Evolutionary conservation across 30 jellyfish, hydroid and myxozoan genomes (phyloP), one percentile per base, ranked within the genome.

Genomic region (Euphysa ruthae): DNA sequence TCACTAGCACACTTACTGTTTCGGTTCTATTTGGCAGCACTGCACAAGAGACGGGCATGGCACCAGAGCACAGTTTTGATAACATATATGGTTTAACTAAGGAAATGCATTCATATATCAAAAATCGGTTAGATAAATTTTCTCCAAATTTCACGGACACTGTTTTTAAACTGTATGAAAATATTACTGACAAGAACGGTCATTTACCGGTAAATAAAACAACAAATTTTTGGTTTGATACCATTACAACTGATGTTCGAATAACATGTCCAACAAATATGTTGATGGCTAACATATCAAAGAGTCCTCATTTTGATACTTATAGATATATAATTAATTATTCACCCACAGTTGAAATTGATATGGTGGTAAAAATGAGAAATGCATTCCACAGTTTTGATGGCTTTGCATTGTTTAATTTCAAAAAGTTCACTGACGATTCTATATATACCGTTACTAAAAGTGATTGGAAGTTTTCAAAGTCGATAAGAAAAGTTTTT

Each of bases 1-100:
- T 14, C 30, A 34, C 21, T 3, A 18, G 38, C 46, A n/a, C 62
- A 13, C 82, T 35, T 10, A 73, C 58, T n/a, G 78, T 72, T 22
- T 10, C 83, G 0, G 73, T 81, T 4, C 26, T 81, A 57, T 43
- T 81, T 30, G 94, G 94, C 32, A 50, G 70, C 23, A 81, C 90
- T 7, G 89, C 94, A 5, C 94, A 81, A 43, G 94, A 81, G 55
- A 35, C 29, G 15, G 78, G 44, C 15, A 15, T 4, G 18, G 30
- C 24, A 16, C 78, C 74, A 28, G 24, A 19, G 3, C 61, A 61
- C 15, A 25, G 20, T 32, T 61, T 61, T 32, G 0, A 61, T 14
- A 33, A 61, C 26, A 18, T 4, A 1, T 20, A 61, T 4, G 6
- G 31, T 28, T 61, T 8, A 61, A 61, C 24, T 0, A 16, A 61